phyloP scores from a whole-genome alignment of 2,888 invertebrate genomes.

The Antheraea assamensis region DNA sequence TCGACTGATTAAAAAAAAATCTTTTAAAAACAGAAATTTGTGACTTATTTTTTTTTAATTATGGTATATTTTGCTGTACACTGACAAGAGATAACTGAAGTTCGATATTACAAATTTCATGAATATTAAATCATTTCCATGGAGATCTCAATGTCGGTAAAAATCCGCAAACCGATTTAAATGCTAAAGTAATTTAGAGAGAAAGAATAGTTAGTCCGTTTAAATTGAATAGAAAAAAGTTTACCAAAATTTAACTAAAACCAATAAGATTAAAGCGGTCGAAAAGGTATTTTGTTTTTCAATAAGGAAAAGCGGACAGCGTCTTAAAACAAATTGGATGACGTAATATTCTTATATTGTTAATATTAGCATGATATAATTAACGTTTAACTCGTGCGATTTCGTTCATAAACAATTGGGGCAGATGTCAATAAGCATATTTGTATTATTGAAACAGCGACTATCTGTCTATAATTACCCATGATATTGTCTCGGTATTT shows the following conservation, averaged over 20 bases:
- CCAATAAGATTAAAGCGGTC: background rate
- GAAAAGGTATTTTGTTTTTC: background rate
- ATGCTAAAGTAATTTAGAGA: background rate
- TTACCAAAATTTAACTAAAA: background rate
- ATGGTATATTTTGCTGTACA: no score
- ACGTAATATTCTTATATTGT: conserved; percentile 35
- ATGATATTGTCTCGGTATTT: conserved; percentile 14
- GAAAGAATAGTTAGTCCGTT: background rate
- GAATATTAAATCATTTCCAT: background rate
- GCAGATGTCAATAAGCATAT: conserved; percentile 49
- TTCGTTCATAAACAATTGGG: conserved; percentile 41
- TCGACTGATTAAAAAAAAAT: no score
- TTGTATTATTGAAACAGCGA: conserved; percentile 40
- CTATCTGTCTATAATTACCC: conserved; percentile 30
- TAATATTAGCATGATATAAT: conserved; percentile 34
- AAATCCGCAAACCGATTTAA: background rate
- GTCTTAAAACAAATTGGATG: conserved; percentile 26
- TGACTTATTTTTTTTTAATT: no score
- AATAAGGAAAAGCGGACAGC: background rate
- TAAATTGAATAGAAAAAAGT: background rate
- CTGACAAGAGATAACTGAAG: no score
- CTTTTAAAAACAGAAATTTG: no score
- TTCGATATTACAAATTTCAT: background rate
- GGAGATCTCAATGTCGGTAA: background rate
- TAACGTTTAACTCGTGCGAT: conserved; percentile 22